Base-by-base conservation (phyloP, 2,797 vertebrate species). In the Gouania willdenowi region DNA sequence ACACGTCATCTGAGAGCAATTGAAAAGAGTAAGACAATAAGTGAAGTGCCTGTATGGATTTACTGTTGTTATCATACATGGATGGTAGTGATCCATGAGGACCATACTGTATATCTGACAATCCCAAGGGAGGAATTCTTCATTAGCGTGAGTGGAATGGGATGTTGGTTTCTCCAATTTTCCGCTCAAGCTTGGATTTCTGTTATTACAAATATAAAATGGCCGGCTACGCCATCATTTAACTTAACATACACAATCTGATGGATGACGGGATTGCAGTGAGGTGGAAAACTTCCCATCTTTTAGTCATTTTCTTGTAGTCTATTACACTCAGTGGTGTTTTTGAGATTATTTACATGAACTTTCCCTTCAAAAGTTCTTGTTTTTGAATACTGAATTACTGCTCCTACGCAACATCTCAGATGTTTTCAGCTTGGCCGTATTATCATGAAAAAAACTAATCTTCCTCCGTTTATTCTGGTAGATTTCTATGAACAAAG, bases 401-500 rank as follows among this genome's bases (percentile, higher is more conserved):
- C 9, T 34, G 44, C 58, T 73, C 64, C 44, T 8, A 12, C 44
- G 52, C 28, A 22, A 8, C 14, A 46, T 19, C 31, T 20, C 57
- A 38, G 47, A 38, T 26, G 36, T 49, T 54, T 40, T 57, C 33
- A 62, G 42, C 26, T 40, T 42, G 33, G 43, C 42, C 50, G 31
- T 36, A 71, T 50, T 60, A 39, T 38, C 19, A 2, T 54, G 30
- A 68, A 67, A n/a, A n/a, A n/a, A 38, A 31, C 22, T 21, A 63
- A 57, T 58, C 30, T 41, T 52, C 26, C 9, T 6, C 39, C 47
- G 34, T 42, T 39, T 41, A 54, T 26, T 26, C 28, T 17, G 67
- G 41, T 70, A 78, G 44, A 64, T 66, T 67, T 72, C 30, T 42
- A 41, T 36, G 40, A 42, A 37, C 28, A 20, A 38, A 23, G 55